Percentiles rank a stretch among this genome's conserved stretches.
These are phyloP conservation scores for Lithobates pipiens DNA, from an alignment of 2,797 vertebrate species.

Conservation along the genomic window DNA sequence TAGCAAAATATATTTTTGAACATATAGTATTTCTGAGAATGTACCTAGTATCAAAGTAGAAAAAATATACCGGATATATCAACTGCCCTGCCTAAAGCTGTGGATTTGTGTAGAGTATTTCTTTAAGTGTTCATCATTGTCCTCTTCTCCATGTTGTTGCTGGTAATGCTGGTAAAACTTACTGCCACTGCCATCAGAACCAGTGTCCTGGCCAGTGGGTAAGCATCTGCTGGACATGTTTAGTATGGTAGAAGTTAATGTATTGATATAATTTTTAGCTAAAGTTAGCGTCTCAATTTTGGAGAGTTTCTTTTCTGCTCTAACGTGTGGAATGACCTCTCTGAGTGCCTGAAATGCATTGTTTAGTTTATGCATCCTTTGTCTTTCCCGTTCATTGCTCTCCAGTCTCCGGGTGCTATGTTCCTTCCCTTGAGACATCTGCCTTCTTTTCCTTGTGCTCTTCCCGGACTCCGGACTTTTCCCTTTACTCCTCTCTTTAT, in stretches of 20 bases:
- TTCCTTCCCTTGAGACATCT: constrained; percentile 75
- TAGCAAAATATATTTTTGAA: constrained; percentile 21
- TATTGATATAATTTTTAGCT: constrained; percentile 98
- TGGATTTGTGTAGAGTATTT: constrained; percentile 86
- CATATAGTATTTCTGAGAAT: not conserved
- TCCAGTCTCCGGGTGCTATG: constrained; percentile 88
- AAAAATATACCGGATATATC: constrained; percentile 53
- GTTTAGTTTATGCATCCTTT: constrained; percentile 99
- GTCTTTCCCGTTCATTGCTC: constrained; percentile 94
- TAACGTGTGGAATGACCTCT: constrained; percentile 94
- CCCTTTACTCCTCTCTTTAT: constrained; percentile 66
- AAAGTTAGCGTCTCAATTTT: constrained; percentile 98
- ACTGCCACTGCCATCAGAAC: constrained; percentile 71
- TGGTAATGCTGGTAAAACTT: constrained; percentile 89
- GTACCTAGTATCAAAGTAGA: not conserved
- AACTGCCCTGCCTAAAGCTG: constrained; percentile 82
- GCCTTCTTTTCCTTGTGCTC: constrained; percentile 67
- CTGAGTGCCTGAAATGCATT: constrained; percentile 94
- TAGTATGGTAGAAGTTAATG: constrained; percentile 91
- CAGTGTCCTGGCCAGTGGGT: constrained; percentile 73
- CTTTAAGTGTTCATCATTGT: constrained; percentile 81
- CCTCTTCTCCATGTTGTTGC: constrained; percentile 82
- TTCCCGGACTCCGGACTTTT: constrained; percentile 61
- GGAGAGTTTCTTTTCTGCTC: constrained; percentile 94
- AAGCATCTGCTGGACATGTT: constrained; percentile 88